phyloP scores from a whole-genome alignment of 37 sponge, comb jelly and placozoan genomes.

The Oopsacas minuta region DNA sequence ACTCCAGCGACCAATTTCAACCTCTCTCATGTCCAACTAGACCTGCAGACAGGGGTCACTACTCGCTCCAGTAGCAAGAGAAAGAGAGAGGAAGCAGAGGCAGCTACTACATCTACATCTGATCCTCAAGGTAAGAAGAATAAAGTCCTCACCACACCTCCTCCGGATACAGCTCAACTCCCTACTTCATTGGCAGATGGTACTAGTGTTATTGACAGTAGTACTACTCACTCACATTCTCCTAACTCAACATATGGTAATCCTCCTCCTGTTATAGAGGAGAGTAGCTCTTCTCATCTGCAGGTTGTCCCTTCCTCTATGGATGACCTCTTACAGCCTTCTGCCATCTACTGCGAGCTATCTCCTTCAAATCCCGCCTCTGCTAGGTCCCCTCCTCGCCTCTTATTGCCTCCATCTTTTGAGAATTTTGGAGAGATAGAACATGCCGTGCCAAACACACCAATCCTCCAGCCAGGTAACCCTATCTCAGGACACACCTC shows the following conservation, averaged over 20 bases:
- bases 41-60: neutral
- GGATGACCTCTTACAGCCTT: neutral
- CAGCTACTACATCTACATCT: neutral
- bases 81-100: neutral
- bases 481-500: neutral
- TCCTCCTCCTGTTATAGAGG: neutral
- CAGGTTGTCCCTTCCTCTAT: neutral
- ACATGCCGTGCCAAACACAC: neutral
- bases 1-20: neutral
- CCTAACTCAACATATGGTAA: neutral
- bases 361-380: neutral
- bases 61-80: neutral
- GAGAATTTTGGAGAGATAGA: neutral
- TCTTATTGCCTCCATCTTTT: neutral
- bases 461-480: constrained; percentile 7
- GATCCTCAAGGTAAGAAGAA: neutral
- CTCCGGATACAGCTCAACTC: neutral
- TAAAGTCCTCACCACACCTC: neutral
- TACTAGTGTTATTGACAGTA: neutral
- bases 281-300: neutral
- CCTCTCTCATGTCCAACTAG: neutral
- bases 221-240: neutral
- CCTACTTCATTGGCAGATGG: neutral
- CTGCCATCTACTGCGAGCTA: neutral
- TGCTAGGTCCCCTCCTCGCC: neutral